phyloP scores from a whole-genome alignment of 2,113 vertebrate genomes.

The Microcebus lehilahytsara region DNA sequence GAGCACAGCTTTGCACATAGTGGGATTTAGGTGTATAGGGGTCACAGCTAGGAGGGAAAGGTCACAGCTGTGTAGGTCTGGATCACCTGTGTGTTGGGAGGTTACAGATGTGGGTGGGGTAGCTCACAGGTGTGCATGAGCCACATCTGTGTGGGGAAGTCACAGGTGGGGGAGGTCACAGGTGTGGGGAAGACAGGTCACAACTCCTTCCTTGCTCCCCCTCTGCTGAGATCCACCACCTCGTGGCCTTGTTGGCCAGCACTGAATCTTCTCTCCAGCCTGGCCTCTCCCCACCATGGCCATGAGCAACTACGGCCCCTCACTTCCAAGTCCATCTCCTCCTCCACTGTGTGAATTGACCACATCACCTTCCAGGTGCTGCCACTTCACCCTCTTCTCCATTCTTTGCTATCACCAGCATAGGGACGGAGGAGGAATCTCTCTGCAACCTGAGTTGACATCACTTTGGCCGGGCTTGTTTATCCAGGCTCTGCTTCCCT shows the following conservation, averaged over 20 bases:
- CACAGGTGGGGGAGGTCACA: background rate
- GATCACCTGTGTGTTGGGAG: background rate
- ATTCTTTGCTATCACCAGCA: background rate
- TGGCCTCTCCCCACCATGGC: background rate
- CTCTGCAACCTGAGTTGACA: background rate
- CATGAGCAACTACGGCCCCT: background rate
- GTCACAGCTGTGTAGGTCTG: background rate
- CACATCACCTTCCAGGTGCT: background rate
- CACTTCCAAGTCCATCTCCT: background rate
- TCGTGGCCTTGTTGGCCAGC: background rate
- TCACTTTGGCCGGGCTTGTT: background rate
- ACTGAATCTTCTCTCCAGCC: background rate
- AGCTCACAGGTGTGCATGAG: background rate
- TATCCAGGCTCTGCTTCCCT: background rate
- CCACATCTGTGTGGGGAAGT: background rate
- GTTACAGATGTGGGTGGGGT: background rate
- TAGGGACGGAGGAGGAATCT: background rate
- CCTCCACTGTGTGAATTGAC: background rate
- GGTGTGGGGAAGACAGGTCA: background rate
- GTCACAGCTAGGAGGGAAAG: background rate
- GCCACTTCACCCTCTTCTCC: background rate
- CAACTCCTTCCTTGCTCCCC: background rate
- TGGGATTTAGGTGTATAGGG: background rate
- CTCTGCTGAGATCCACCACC: background rate
- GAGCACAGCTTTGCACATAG: background rate